These are phyloP conservation scores for Redunca redunca DNA, from an alignment of 2,113 vertebrate genomes.

Conservation along the genomic window DNA sequence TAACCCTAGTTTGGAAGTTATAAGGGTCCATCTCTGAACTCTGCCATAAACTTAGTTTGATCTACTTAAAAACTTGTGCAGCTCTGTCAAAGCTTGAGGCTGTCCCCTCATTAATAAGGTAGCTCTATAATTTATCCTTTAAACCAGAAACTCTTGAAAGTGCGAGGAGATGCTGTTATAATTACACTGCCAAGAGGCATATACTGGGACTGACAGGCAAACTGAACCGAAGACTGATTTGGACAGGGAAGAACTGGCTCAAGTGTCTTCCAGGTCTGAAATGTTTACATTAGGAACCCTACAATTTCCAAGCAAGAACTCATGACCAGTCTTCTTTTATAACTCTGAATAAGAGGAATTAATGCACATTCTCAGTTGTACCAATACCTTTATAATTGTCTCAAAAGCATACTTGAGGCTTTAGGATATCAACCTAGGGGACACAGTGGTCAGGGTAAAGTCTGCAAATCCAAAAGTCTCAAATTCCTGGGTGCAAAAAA, in stretches of 20 bases:
- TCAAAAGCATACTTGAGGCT: background rate
- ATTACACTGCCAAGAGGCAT: background rate
- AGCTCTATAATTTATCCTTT: background rate
- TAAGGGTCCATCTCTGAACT: background rate
- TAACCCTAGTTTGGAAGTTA: background rate
- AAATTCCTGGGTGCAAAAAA: constrained; percentile 16
- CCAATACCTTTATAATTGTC: constrained; percentile 27
- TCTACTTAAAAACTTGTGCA: background rate
- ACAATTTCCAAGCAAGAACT: constrained; percentile 25
- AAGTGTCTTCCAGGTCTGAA: background rate
- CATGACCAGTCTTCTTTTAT: background rate
- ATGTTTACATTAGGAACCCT: background rate
- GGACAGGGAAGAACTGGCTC: background rate
- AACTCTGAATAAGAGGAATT: constrained; percentile 11
- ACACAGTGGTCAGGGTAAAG: constrained; percentile 24
- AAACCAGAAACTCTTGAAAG: background rate
- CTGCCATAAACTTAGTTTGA: background rate
- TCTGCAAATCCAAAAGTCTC: constrained; percentile 39
- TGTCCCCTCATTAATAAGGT: background rate
- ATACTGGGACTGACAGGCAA: background rate
- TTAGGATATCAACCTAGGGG: background rate
- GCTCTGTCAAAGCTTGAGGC: background rate
- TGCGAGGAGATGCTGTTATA: background rate
- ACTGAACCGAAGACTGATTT: background rate
- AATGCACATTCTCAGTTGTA: background rate